Base-by-base conservation (phyloP, 2,888 invertebrate species). In the Toxonevra muliebris region DNA sequence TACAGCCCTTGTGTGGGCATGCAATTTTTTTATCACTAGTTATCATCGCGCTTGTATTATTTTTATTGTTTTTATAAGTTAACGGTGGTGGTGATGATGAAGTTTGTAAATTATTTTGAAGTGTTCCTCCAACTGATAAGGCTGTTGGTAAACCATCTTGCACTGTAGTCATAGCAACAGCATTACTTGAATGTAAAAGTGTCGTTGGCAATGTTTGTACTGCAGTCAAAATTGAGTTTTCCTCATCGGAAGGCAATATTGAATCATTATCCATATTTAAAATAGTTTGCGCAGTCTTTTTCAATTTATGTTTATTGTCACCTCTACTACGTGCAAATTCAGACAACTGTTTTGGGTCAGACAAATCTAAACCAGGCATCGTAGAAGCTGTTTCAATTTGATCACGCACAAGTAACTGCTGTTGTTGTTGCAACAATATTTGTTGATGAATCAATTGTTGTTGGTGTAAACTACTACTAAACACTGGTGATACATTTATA, bases 1-100 rank as follows among this genome's bases (percentile, higher is more conserved):
- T 93, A 85, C 98, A 98, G 54, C 96, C 97, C 87, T 97, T 97
- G 85, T 97, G 97, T 0, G 97, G 97, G 85, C 97, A 97, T 13
- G 96, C 94, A 71, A 76, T 81, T 52, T 75, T 80, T 30, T 77
- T 77, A 57, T 81, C 80, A 57, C 62, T 60, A 41, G 30, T 76
- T 17, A 55, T 52, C 55, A 69, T 68, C 12, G 72, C 63, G 5
- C 66, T 8, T n/a, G 57, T 66, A 45, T 69, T 62, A 4, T 61
- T 52, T 50, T 65, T 69, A 40, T 50, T 61, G 63, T 53, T 71
- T 20, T 61, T 58, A 20, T 62, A 69, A n/a, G 72, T 60, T 15
- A 66, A 54, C 41, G 70, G 68, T 17, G 62, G 53, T n/a, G 70
- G 2, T 12, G 65, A 12, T 40, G 20, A 54, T 19, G 60, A 11